Evolutionary conservation across 1,140 invertebrate genomes (phyloP), one percentile per base, ranked within the genome.

Genomic region (Xylocopa sonorina): DNA sequence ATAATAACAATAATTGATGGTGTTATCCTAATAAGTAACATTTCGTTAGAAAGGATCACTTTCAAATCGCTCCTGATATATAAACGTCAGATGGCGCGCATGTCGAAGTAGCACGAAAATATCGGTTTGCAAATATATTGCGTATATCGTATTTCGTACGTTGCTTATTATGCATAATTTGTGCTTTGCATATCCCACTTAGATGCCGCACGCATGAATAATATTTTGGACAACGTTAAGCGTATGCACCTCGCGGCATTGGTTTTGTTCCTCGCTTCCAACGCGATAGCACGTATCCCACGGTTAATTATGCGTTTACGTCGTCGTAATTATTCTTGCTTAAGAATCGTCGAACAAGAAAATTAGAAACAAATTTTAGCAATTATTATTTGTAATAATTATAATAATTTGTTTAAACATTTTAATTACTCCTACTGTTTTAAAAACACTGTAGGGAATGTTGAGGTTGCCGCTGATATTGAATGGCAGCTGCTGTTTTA

Each of bases 111-210:
- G 6, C 21, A 18, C 0, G 5, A 14, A 1, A 34, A 34, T 46
- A n/a, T 50, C 32, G 64, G 16, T 21, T 10, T 1, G 21, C 32
- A 18, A 67, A 67, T 67, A n/a, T 34, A 34, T 67, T 24, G 46
- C 48, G n/a, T n/a, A 18, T 67, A 50, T 50, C 29, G 29, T 50
- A 67, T 67, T 51, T 51, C 48, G 48, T 50, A 34, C 21, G 29
- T 32, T 32, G 46, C 46, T 7, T 34, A 50, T 50, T 67, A 34
- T 67, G 64, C 64, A 67, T 67, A 67, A 67, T 67, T 67, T 3
- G 46, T 27, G 64, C 32, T 67, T 67, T 67, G 64, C 64, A 67
- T 67, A 67, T 67, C 50, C 46, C 64, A 24, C 63, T 66, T 67
- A 48, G 43, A 67, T 34, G 46, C 48, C n/a, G 14, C 34, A 32